Base-by-base conservation (phyloP, 2,797 vertebrate species). In the Lutjanus argentimaculatus region DNA sequence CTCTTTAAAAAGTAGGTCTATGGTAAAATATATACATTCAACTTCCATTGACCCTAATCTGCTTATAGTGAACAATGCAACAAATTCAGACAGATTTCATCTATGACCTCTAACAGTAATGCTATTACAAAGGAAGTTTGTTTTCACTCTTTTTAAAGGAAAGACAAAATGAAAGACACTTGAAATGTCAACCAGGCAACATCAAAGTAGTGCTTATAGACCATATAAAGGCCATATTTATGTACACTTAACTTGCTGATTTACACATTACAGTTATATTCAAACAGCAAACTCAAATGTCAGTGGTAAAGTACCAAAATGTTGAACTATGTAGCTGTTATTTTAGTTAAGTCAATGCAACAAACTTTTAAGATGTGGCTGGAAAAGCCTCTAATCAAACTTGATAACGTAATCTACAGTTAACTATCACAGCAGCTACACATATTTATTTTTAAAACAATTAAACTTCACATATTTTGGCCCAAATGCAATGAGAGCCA, bases 41-140 rank as follows among this genome's bases (percentile, higher is more conserved):
- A 43, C 70, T 69, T 72, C 52, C 51, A 51, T 45, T 16, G 57
- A 64, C n/a, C 55, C 45, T 90, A 93, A 95, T 94, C 88, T 89
- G 11, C 77, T 93, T 93, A 91, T 2, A 56, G 43, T 72, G 63
- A 92, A 88, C 70, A 89, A 87, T 70, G 53, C 59, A 69, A n/a
- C 74, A 87, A 87, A 74, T 90, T 86, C 63, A 79, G 40, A 59
- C 22, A 59, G 43, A 67, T 70, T 86, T 87, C 43, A 83, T 79
- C 84, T 73, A 7, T 0, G 19, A 70, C 30, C 61, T 79, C 64
- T 49, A 43, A 82, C 82, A 36, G 40, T 80, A 72, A 84, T 52
- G 21, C 71, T 62, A 15, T 67, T 79, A 91, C 81, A 89, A 88
- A 84, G 57, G 72, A 75, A 71, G 46, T 77, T 80, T 69, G 61